Base-by-base conservation (phyloP, 2,888 invertebrate species). In the Volucella bombylans region DNA sequence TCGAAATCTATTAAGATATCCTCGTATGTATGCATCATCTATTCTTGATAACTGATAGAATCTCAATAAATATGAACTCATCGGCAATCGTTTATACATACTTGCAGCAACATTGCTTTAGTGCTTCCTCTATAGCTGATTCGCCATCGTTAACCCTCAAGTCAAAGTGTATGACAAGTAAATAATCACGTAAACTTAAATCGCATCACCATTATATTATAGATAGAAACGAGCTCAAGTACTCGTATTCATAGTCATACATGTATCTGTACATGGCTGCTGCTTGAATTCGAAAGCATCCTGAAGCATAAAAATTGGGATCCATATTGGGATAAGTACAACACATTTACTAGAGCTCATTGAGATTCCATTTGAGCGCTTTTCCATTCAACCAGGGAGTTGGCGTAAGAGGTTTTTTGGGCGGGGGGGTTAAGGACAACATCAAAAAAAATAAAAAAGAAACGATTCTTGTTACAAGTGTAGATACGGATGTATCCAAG, bases 301-400 rank as follows among this genome's bases (percentile, higher is more conserved):
- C 67, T 59, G 57, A n/a, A 18, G 67, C 54, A 76, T 73, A 59
- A 64, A 64, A 68, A 62, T 57, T 52, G 12, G 31, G 43, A 72
- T 73, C 62, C 68, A 72, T 78, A 64, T 72, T 68, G 47, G 67
- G 83, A 76, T 67, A 72, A 85, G 67, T 61, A 72, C 47, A 76
- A 76, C 9, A 72, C 80, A 79, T 79, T 71, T 76, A 47, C 65
- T 57, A 31, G 54, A 85, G 67, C 76, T 80, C 85, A 85, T 85
- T 80, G 80, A 50, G 54, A 85, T 85, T 85, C 85, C 49, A 72
- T 71, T 78, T 55, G 61, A 72, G 39, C 57, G 52, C 43, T n/a
- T 31, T 31, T 18, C 45, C 39, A 52, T 61, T 39, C 59, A 61
- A 23, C 72, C 38, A 43, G 10, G 15, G 1, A 8, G 18, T 4